Conservation (phyloP, 2,113 vertebrate genomes). For the Turdus rufiventris region DNA sequence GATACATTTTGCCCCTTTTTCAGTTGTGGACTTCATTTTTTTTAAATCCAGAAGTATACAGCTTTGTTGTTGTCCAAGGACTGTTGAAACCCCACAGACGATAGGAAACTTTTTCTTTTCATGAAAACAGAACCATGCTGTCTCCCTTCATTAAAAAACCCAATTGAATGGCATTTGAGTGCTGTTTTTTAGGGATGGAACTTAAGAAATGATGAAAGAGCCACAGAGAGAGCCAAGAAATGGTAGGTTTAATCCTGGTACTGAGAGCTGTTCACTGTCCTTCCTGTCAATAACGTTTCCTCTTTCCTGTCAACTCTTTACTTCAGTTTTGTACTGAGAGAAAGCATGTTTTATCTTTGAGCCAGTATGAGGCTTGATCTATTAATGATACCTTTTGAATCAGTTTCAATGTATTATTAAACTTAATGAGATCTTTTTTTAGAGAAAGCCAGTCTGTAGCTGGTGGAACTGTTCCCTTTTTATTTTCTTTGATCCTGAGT, state of each 20-base stretch:
- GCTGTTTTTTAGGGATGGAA: not conserved
- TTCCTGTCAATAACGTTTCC: not conserved
- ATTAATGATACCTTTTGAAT: slow-evolving; percentile 15
- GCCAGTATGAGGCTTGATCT: not conserved
- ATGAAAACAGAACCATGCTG: slow-evolving; percentile 19
- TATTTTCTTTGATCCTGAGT: not conserved
- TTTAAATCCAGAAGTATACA: slow-evolving; percentile 1
- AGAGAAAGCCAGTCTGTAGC: not conserved
- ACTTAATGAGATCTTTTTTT: not conserved
- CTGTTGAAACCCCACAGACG: slow-evolving; percentile 14
- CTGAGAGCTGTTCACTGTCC: not conserved
- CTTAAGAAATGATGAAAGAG: not conserved
- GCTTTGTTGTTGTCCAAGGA: slow-evolving; percentile 3
- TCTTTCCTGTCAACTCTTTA: not conserved
- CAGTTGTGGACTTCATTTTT: not conserved
- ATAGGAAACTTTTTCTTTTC: slow-evolving; percentile 1
- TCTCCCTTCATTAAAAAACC: not conserved
- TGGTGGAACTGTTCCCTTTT: not conserved
- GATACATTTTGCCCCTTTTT: not conserved
- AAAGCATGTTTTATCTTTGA: not conserved
- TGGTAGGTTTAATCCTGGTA: not conserved
- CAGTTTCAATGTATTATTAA: not conserved
- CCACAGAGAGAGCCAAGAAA: not conserved
- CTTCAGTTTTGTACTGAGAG: not conserved
- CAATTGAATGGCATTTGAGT: not conserved